Percentiles rank a stretch among this genome's conserved stretches.
These are phyloP conservation scores for Gryllus bimaculatus DNA, from an alignment of 1,140 invertebrate genomes.

Conservation along the genomic window DNA sequence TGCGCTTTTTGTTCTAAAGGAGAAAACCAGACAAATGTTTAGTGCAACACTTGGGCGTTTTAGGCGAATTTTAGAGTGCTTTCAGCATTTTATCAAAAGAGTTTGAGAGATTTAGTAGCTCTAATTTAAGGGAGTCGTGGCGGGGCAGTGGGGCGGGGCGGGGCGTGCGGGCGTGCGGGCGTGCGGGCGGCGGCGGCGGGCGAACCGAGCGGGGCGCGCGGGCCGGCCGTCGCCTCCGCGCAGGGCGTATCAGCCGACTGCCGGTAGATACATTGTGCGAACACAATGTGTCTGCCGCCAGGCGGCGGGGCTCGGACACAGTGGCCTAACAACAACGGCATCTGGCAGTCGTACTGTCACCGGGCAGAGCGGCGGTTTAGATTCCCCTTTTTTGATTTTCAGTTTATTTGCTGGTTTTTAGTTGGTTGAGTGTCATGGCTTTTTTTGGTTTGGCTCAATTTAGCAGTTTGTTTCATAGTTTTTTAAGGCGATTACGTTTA, in stretches of 20 bases:
- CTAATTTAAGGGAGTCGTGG: constrained; percentile 3
- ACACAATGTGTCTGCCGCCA: constrained; percentile 22
- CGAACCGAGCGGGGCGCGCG: no score
- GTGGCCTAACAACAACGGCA: constrained; percentile 25
- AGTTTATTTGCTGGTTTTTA: constrained; percentile 7
- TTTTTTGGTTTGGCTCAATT: not conserved
- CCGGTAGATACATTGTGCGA: constrained; percentile 2
- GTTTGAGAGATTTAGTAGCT: not conserved
- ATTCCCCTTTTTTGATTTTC: constrained; percentile 22
- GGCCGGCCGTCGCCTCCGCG: not conserved
- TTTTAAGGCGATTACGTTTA: not conserved
- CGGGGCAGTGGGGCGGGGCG: not conserved
- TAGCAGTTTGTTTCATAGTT: not conserved
- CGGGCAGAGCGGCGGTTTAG: constrained; percentile 22
- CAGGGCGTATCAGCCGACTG: not conserved
- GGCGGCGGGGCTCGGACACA: constrained; percentile 16
- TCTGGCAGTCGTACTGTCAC: constrained; percentile 24
- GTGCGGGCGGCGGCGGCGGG: no score
- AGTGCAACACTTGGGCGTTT: not conserved
- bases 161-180: not conserved
- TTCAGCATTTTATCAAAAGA: not conserved
- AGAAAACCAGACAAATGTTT: not conserved
- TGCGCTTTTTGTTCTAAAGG: not conserved
- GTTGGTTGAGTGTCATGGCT: not conserved
- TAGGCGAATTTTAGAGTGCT: not conserved